phyloP scores from a whole-genome alignment of 2,888 invertebrate genomes.

The Heliconius aoede region DNA sequence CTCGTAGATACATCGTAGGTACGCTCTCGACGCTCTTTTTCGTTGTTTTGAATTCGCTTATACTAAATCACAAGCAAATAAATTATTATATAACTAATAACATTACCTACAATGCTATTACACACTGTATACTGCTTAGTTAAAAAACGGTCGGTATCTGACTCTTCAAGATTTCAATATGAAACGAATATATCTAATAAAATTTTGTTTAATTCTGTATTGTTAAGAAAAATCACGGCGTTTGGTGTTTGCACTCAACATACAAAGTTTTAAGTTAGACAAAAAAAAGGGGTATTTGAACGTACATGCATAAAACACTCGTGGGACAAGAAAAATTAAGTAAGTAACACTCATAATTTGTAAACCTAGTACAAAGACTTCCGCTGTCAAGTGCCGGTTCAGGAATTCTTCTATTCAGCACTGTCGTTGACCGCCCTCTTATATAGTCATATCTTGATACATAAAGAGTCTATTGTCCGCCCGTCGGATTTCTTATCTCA shows the following conservation, averaged over 20 bases:
- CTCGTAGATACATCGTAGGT: not conserved
- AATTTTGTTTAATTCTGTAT: not conserved
- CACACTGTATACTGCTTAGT: too few relatives aligned
- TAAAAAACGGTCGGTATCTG: too few relatives aligned
- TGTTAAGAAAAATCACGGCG: not conserved
- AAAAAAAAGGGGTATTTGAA: not conserved
- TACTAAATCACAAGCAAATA: too few relatives aligned
- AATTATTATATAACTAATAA: too few relatives aligned
- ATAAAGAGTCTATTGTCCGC: slow-evolving; percentile 66
- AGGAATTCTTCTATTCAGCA: slow-evolving; percentile 49
- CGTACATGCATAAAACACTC: not conserved
- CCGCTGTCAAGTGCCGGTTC: slow-evolving; percentile 49
- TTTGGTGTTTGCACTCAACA: too few relatives aligned
- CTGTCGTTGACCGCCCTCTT: slow-evolving; percentile 48
- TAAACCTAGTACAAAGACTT: slow-evolving; percentile 31
- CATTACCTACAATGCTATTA: too few relatives aligned
- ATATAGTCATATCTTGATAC: slow-evolving; percentile 46
- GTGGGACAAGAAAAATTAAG: not conserved
- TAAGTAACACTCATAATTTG: slow-evolving; percentile 12
- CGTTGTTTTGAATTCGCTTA: too few relatives aligned
- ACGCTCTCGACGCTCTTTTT: not conserved
- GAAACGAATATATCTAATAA: too few relatives aligned
- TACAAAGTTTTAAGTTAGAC: too few relatives aligned
- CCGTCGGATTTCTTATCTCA: slow-evolving; percentile 58
- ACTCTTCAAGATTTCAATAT: too few relatives aligned